These are phyloP conservation scores for Neoscelio sp. DNA, from an alignment of 2,888 invertebrate genomes.

Conservation along the genomic window DNA sequence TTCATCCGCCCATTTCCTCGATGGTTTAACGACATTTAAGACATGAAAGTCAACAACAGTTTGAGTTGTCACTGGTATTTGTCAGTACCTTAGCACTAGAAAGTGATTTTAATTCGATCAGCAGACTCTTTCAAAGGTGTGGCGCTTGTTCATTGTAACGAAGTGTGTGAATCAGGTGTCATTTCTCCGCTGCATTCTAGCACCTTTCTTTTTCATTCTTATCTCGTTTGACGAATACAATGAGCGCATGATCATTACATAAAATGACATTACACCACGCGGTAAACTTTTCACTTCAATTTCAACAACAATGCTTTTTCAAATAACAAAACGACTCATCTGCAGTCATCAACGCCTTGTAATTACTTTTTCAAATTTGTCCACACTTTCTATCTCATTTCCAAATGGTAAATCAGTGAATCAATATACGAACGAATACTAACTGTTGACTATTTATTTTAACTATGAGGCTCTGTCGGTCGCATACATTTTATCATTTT, in stretches of 20 bases:
- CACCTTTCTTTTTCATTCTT: slow-evolving; percentile 52
- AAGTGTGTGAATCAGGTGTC: slow-evolving; percentile 57
- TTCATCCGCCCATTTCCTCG: slow-evolving; percentile 29
- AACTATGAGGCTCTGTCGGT: too few relatives aligned
- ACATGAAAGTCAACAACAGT: slow-evolving; percentile 54
- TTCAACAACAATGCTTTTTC: not conserved
- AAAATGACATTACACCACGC: slow-evolving; percentile 42
- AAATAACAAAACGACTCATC: too few relatives aligned
- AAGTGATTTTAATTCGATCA: slow-evolving; percentile 55
- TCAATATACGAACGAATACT: too few relatives aligned
- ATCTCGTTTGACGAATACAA: slow-evolving; percentile 46
- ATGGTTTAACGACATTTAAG: slow-evolving; percentile 24
- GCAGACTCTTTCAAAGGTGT: slow-evolving; percentile 42
- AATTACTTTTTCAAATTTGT: too few relatives aligned
- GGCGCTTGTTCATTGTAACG: slow-evolving; percentile 48
- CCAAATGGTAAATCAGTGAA: too few relatives aligned
- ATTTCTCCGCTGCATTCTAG: slow-evolving; percentile 52
- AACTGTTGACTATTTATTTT: too few relatives aligned
- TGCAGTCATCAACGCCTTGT: too few relatives aligned
- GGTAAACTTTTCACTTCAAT: slow-evolving; percentile 20
- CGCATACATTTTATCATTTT: too few relatives aligned
- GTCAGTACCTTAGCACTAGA: slow-evolving; percentile 53
- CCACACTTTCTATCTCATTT: too few relatives aligned
- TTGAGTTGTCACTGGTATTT: slow-evolving; percentile 43
- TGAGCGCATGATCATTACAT: slow-evolving; percentile 51